A percentile compares a stretch with the other conserved stretches of the same genome.
phyloP scores from a whole-genome alignment of 2,888 invertebrate species.

The Drosophila emarginata region DNA sequence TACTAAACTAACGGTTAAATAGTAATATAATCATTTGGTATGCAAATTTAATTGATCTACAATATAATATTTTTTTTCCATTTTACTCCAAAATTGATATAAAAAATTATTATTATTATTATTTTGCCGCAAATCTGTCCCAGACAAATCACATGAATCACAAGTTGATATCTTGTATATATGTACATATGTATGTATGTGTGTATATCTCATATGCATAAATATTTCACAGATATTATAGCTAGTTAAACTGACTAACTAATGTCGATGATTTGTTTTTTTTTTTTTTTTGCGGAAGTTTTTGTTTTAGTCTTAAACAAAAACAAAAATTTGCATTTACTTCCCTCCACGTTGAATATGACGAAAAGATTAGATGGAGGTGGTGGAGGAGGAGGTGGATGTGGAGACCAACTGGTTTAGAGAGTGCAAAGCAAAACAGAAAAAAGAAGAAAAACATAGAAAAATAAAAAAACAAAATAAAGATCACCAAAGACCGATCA shows the following conservation, averaged over 20 bases:
- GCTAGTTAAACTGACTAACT: conserved; percentile 5
- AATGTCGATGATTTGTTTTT: background rate
- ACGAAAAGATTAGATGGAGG: conserved; percentile 5
- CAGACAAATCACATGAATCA: background rate
- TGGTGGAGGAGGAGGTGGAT: background rate
- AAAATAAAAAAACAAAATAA: background rate
- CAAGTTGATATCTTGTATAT: conserved; percentile 10
- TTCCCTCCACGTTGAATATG: conserved; percentile 54
- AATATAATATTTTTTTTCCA: too few species aligned
- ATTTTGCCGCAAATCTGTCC: background rate
- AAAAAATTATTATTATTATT: background rate
- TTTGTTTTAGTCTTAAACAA: conserved; percentile 26
- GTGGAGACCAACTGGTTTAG: conserved; percentile 27
- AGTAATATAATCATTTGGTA: too few species aligned
- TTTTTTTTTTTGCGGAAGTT: conserved; percentile 39
- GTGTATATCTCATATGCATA: background rate
- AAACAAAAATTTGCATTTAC: conserved; percentile 72
- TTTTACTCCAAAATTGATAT: too few species aligned
- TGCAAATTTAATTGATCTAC: too few species aligned
- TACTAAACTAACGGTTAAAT: too few species aligned
- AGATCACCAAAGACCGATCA: background rate
- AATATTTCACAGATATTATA: conserved; percentile 3
- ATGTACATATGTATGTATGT: background rate
- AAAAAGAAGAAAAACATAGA: background rate
- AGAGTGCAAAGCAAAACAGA: background rate